These are phyloP conservation scores for Deilephila porcellus DNA, from an alignment of 2,888 invertebrate species.

Conservation along the genomic window DNA sequence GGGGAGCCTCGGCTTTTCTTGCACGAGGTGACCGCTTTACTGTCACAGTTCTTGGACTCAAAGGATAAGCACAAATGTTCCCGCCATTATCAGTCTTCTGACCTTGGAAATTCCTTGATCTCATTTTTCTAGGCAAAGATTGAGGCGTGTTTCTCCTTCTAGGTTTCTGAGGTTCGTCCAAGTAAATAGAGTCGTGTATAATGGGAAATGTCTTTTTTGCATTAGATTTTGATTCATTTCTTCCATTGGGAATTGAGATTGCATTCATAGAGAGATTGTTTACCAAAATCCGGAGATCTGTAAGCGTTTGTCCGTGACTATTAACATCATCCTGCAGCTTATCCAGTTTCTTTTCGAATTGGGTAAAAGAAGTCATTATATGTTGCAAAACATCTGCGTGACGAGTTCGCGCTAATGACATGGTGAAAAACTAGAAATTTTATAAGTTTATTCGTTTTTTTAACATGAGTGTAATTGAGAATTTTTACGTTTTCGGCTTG, in stretches of 20 bases:
- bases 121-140: constrained; percentile 49
- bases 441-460: neutral
- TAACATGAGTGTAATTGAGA: constrained; percentile 3
- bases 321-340: constrained; percentile 68
- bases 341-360: constrained; percentile 68
- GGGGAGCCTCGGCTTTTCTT: constrained; percentile 52
- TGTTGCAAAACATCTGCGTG: constrained; percentile 56
- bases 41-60: constrained; percentile 34
- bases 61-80: constrained; percentile 36
- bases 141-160: constrained; percentile 48
- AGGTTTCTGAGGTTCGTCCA: constrained; percentile 39
- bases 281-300: constrained; percentile 62
- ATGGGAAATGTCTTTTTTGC: constrained; percentile 50
- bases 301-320: constrained; percentile 62
- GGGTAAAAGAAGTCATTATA: constrained; percentile 59
- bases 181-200: constrained; percentile 47
- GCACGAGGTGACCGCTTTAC: constrained; percentile 37
- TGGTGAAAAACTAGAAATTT: constrained; percentile 27
- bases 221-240: constrained; percentile 42
- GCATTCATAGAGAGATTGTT: constrained; percentile 53
- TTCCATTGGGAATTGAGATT: constrained; percentile 44
- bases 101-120: constrained; percentile 47
- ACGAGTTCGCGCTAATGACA: constrained; percentile 51
- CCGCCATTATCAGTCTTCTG: constrained; percentile 42
- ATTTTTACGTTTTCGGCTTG: constrained; percentile 1